These are phyloP conservation scores for Anguilla obscura DNA, from an alignment of 2,797 vertebrate genomes.

Conservation along the genomic window DNA sequence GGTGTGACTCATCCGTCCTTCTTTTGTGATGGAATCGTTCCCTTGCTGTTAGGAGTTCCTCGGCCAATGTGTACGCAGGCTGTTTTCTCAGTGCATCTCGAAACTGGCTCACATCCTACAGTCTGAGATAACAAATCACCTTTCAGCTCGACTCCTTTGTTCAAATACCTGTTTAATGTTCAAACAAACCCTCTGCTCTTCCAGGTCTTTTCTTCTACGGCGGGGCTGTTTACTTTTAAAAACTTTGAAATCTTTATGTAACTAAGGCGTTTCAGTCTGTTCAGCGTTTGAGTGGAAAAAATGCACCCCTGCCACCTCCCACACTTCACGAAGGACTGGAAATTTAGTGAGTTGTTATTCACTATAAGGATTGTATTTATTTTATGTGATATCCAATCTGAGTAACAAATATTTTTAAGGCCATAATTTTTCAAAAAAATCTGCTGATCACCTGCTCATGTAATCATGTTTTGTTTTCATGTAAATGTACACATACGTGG, in stretches of 20 bases:
- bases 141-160: neutral
- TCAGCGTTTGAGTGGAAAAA: neutral
- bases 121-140: neutral
- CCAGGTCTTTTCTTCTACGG: neutral
- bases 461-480: slow-evolving; percentile 1
- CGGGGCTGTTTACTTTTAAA: neutral
- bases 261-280: slow-evolving; percentile 6
- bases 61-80: neutral
- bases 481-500: neutral
- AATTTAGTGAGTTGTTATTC: neutral
- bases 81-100: neutral
- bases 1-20: neutral
- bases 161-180: slow-evolving; percentile 11
- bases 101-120: neutral
- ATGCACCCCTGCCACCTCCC: neutral
- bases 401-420: neutral
- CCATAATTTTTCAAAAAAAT: neutral
- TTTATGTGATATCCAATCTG: neutral
- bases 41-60: neutral
- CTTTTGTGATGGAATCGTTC: neutral
- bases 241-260: neutral
- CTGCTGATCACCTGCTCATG: neutral
- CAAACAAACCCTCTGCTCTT: neutral
- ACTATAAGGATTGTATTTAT: neutral
- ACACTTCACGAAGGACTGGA: neutral